Conservation (phyloP, 2,888 invertebrate genomes). For the Slavum lentiscoides region DNA sequence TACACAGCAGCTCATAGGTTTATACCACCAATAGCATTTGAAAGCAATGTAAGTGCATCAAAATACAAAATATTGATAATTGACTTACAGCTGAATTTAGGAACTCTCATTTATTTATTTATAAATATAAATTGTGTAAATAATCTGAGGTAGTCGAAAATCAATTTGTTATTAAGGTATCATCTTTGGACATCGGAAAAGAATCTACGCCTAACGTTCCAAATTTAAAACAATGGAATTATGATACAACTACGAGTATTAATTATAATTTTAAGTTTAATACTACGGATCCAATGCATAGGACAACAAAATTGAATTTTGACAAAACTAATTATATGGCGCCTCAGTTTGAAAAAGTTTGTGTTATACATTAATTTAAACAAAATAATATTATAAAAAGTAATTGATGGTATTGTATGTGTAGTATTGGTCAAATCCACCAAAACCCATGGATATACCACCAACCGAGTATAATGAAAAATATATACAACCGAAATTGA, state of each 20-base stretch:
- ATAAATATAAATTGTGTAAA: not conserved
- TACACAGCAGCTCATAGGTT: conserved; percentile 34
- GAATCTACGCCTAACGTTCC: conserved; percentile 20
- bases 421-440: conserved; percentile 20
- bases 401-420: not conserved
- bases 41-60: conserved; percentile 28
- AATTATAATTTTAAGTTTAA: conserved; percentile 16
- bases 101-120: not conserved
- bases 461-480: conserved; percentile 30
- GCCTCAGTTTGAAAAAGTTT: conserved; percentile 40
- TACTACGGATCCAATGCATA: conserved; percentile 12
- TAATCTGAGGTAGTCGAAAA: not conserved
- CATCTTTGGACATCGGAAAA: not conserved
- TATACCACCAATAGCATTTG: conserved; percentile 11
- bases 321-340: conserved; percentile 25
- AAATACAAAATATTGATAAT: not conserved
- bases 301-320: not conserved
- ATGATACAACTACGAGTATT: conserved; percentile 28
- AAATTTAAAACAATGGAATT: conserved; percentile 38
- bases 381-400: not conserved
- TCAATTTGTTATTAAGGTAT: conserved; percentile 4
- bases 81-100: not conserved
- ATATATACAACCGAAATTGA: conserved; percentile 23
- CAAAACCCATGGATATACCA: conserved; percentile 17
- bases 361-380: not conserved